phyloP scores from a whole-genome alignment of 1,140 invertebrate species.

The Meloidogyne hapla region DNA sequence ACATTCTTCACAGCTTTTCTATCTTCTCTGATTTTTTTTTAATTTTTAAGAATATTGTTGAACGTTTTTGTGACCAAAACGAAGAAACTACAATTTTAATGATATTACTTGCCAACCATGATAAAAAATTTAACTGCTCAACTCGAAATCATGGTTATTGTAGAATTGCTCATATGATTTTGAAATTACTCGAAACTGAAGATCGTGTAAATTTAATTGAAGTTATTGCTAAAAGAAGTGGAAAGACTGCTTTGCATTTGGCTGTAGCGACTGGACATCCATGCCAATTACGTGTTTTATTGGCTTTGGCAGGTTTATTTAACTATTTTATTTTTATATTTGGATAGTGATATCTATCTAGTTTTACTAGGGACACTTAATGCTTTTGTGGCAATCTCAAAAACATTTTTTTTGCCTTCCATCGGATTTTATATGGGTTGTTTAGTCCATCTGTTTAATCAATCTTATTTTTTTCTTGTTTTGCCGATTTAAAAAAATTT shows the following conservation, averaged over 20 bases:
- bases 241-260: slow-evolving; percentile 34
- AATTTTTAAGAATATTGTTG: slow-evolving; percentile 24
- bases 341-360: too few relatives aligned
- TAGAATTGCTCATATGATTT: slow-evolving; percentile 33
- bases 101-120: slow-evolving; percentile 25
- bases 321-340: slow-evolving; percentile 14
- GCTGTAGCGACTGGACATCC: slow-evolving; percentile 28
- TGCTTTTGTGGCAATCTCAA: too few relatives aligned
- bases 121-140: slow-evolving; percentile 12
- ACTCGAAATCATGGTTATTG: slow-evolving; percentile 30
- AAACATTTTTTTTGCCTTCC: too few relatives aligned
- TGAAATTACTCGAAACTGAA: slow-evolving; percentile 16
- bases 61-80: slow-evolving; percentile 22
- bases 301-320: slow-evolving; percentile 23
- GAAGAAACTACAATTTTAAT: slow-evolving; percentile 36
- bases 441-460: too few relatives aligned
- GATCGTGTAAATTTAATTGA: slow-evolving; percentile 25
- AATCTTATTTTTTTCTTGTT: too few relatives aligned
- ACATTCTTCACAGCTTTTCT: too few relatives aligned
- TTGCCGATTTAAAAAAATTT: too few relatives aligned
- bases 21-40: not conserved
- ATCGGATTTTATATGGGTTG: too few relatives aligned
- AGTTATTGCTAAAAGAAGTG: slow-evolving; percentile 21
- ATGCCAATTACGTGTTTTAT: slow-evolving; percentile 34
- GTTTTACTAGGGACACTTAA: too few relatives aligned